These are phyloP conservation scores for Opisthocomus hoazin DNA, from an alignment of 2,113 vertebrate genomes.

Conservation along the genomic window DNA sequence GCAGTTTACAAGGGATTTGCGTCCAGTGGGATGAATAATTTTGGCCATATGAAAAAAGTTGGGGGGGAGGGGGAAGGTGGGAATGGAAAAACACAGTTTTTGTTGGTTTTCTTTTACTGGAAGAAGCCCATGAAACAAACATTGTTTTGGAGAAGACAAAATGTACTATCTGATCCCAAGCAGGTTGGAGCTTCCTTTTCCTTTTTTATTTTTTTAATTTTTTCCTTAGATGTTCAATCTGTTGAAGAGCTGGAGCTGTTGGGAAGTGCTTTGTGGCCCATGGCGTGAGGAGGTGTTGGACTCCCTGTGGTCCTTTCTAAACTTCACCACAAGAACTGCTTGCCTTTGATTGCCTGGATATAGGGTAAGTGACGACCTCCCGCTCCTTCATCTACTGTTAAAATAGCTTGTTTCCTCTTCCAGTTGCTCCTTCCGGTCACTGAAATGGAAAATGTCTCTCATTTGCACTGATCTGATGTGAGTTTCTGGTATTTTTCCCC, in stretches of 20 bases:
- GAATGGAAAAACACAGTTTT: neutral
- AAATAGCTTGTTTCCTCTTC: neutral
- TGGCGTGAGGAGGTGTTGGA: rapidly evolving
- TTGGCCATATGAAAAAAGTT: neutral
- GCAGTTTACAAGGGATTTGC: neutral
- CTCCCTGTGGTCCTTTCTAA: neutral
- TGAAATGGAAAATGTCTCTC: neutral
- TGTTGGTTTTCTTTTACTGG: neutral
- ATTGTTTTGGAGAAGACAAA: neutral
- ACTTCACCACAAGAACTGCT: neutral
- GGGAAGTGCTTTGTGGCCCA: neutral
- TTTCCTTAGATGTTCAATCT: neutral
- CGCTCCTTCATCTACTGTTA: neutral
- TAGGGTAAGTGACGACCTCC: neutral
- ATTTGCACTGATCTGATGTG: neutral
- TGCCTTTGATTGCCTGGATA: neutral
- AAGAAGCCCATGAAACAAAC: neutral
- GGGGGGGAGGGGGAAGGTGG: neutral
- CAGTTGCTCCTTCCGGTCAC: neutral
- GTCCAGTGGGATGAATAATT: neutral
- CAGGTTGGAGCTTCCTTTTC: neutral
- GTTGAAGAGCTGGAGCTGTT: neutral
- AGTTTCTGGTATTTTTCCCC: neutral
- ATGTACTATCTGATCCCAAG: neutral
- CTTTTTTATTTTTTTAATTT: too few relatives aligned